Percentiles rank a stretch among this genome's conserved stretches.
Evolutionary conservation across 1,140 invertebrate species (phyloP).

Genomic region (Caenorhabditis tropicalis): DNA sequence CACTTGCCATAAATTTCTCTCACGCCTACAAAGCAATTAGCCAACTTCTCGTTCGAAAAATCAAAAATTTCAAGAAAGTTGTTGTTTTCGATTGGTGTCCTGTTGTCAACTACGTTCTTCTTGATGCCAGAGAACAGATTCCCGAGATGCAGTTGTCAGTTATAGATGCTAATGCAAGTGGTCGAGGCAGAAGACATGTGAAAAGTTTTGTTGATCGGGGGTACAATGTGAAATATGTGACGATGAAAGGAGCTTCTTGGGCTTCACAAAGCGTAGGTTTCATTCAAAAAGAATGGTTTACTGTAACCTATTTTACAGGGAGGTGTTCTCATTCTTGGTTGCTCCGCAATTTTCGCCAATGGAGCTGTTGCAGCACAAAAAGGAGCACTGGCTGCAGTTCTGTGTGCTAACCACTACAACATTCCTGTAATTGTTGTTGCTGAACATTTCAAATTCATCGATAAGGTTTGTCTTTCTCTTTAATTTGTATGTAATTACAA

Average conservation of each 20-base stretch:
- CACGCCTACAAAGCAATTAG: slow-evolving; percentile 6
- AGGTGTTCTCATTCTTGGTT: slow-evolving; percentile 52
- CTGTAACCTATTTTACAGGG: slow-evolving; percentile 38
- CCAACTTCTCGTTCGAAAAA: slow-evolving; percentile 10
- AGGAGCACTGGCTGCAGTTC: slow-evolving; percentile 50
- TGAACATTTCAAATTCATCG: slow-evolving; percentile 58
- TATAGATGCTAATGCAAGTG: slow-evolving; percentile 1
- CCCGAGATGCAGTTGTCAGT: slow-evolving; percentile 11
- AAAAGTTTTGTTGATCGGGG: slow-evolving; percentile 16
- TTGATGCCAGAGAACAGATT: neutral
- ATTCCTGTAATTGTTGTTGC: slow-evolving; percentile 55
- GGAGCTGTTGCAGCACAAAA: slow-evolving; percentile 46
- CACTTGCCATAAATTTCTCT: neutral
- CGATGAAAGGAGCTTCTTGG: slow-evolving; percentile 32
- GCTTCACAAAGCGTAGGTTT: neutral
- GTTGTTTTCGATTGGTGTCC: slow-evolving; percentile 13
- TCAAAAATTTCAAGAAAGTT: slow-evolving; percentile 28
- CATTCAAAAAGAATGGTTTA: neutral
- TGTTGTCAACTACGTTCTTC: slow-evolving; percentile 27
- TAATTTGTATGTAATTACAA: neutral
- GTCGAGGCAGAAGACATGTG: slow-evolving; percentile 1
- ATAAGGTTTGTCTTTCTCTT: slow-evolving; percentile 52
- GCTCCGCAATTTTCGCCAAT: slow-evolving; percentile 56
- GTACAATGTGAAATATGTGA: neutral
- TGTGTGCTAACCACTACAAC: slow-evolving; percentile 52